Conservation (phyloP, 2,888 invertebrate species). For the Gymnocheta viridis region DNA sequence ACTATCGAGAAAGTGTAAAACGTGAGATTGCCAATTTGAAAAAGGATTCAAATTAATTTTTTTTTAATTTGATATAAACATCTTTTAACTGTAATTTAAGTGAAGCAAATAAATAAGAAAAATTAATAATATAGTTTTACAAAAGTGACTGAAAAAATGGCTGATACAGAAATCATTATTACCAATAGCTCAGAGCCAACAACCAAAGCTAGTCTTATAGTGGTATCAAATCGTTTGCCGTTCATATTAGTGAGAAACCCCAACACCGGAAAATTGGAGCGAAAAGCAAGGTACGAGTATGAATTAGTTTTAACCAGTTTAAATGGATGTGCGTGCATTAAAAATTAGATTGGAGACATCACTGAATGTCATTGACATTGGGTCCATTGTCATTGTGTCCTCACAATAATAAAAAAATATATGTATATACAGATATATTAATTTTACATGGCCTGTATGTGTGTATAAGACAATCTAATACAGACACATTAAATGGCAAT, state of each 20-base stretch:
- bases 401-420: slow-evolving; percentile 32
- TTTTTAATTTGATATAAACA: slow-evolving; percentile 24
- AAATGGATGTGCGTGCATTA: slow-evolving; percentile 6
- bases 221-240: slow-evolving; percentile 94
- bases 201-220: slow-evolving; percentile 90
- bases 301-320: slow-evolving; percentile 21
- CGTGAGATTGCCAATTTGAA: slow-evolving; percentile 2
- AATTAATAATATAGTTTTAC: neutral
- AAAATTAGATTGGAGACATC: slow-evolving; percentile 32
- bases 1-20: slow-evolving; percentile 37
- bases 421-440: too few species aligned
- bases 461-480: slow-evolving; percentile 24
- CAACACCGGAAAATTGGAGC: slow-evolving; percentile 87
- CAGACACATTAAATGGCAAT: slow-evolving; percentile 21
- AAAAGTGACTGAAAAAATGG: slow-evolving; percentile 74
- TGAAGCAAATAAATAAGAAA: slow-evolving; percentile 13
- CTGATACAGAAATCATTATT: slow-evolving; percentile 80
- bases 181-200: slow-evolving; percentile 78
- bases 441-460: slow-evolving; percentile 13
- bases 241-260: slow-evolving; percentile 91
- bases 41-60: slow-evolving; percentile 25
- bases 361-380: slow-evolving; percentile 64
- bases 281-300: slow-evolving; percentile 94
- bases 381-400: slow-evolving; percentile 66
- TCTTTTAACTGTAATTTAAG: slow-evolving; percentile 15